Evolutionary conservation across 2,797 vertebrate species (phyloP), one percentile per base, ranked within the genome.

Genomic region (Poliocrania exsul): DNA sequence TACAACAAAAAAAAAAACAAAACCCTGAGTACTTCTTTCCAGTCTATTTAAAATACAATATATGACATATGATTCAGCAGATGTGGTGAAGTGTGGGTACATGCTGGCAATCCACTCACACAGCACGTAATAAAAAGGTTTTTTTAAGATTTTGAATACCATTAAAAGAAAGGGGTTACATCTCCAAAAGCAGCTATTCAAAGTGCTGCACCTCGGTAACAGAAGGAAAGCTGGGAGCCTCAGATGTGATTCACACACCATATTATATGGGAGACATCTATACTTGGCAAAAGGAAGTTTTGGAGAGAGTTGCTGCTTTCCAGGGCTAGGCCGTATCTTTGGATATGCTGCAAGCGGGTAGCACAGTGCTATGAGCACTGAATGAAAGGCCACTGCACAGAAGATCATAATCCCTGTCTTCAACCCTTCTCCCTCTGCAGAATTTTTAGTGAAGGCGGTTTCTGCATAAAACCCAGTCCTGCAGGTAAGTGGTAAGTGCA

Each of bases 21-120:
- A 44, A 57, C 46, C 5, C 29, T 9, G 38, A 50, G 29, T 58
- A 81, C 21, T 65, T 69, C 38, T 60, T 83, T 74, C 15, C 42
- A 65, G 21, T 58, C 58, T 57, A 57, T 31, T 74, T 83, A 90
- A 88, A 86, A 62, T 31, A 75, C 29, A 89, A 33, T 50, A 79
- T 25, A 83, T 10, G n/a, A 42, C 47, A 77, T n/a, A 86, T 65
- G 75, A 91, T 77, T 94, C 75, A 90, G 75, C 47, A 80, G 26
- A 73, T 71, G 50, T 71, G 54, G 38, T 46, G 28, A 95, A 87
- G 44, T 4, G 13, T 47, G 61, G 16, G 29, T 71, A 62, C 56
- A 49, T 20, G 21, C 46, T 72, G 12, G 65, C 64, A 93, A 86
- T n/a, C 40, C 65, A 71, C 21, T 81, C 35, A 33, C 31, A 75